Percentiles rank a stretch among this genome's conserved stretches.
Evolutionary conservation across 2,113 vertebrate genomes (phyloP).

Genomic region (Aegotheles bennettii): DNA sequence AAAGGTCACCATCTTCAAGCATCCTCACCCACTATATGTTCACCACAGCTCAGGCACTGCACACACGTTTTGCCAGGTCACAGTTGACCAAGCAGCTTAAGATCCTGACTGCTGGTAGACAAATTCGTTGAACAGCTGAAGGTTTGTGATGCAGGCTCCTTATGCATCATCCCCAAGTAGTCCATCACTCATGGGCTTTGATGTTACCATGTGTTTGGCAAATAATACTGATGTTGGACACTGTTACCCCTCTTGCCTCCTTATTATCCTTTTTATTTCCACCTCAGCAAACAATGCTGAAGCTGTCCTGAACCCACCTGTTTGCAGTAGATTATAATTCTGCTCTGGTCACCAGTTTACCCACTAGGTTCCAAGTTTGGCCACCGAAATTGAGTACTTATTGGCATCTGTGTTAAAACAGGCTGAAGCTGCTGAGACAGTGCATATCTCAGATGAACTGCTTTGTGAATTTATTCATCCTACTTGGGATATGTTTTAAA

Average conservation of each 20-base stretch:
- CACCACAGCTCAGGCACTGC: fast-evolving
- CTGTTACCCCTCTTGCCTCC: not conserved
- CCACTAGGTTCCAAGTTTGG: not conserved
- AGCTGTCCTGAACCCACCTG: not conserved
- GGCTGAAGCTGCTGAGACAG: not conserved
- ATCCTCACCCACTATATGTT: not conserved
- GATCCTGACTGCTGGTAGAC: not conserved
- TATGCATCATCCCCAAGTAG: not conserved
- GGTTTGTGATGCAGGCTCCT: not conserved
- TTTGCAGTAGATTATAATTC: not conserved
- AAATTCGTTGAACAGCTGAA: not conserved
- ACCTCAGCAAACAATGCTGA: not conserved
- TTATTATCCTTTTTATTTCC: not conserved
- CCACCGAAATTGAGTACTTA: not conserved
- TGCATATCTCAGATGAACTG: not conserved
- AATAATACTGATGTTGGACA: fast-evolving
- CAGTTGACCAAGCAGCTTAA: not conserved
- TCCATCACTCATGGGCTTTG: fast-evolving
- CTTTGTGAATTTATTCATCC: not conserved
- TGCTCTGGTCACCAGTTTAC: not conserved
- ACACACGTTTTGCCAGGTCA: not conserved
- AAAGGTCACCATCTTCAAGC: not conserved
- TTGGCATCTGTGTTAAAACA: not conserved
- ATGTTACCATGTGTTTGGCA: not conserved
- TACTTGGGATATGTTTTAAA: not conserved